Evolutionary conservation across 2,888 invertebrate species (phyloP).

Genomic region (Cheilosia pagana): DNA sequence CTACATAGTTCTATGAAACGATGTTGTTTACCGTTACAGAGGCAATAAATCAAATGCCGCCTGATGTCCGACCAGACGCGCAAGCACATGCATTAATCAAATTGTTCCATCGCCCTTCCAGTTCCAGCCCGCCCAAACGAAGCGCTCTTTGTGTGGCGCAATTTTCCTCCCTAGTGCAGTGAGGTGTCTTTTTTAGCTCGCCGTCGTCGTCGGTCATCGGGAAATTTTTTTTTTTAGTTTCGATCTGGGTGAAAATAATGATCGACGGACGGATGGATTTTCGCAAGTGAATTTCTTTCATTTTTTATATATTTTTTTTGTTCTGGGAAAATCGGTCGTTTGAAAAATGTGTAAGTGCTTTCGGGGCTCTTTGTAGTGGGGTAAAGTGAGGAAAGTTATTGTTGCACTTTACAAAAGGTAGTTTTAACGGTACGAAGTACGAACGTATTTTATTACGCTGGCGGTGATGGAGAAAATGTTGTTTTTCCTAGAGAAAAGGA

Average conservation of each 20-base stretch:
- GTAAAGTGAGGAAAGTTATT: constrained; percentile 44
- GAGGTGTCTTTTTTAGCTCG: background rate
- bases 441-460: background rate
- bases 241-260: constrained; percentile 69
- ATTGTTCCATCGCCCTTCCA: constrained; percentile 15
- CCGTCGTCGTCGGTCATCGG: constrained; percentile 24
- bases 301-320: constrained; percentile 10
- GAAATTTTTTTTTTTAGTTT: constrained; percentile 40
- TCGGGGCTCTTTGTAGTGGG: background rate
- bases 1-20: constrained; percentile 38
- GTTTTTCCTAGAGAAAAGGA: background rate
- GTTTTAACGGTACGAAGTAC: background rate
- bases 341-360: constrained; percentile 26
- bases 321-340: constrained; percentile 18
- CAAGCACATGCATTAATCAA: constrained; percentile 74
- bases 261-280: constrained; percentile 60
- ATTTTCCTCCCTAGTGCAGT: constrained; percentile 51
- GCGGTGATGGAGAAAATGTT: background rate
- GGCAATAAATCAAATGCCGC: constrained; percentile 72
- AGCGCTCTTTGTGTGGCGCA: background rate
- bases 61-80: constrained; percentile 75
- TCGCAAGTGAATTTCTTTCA: constrained; percentile 15
- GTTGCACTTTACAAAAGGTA: constrained; percentile 6
- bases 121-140: too few relatives aligned
- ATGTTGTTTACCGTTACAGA: constrained; percentile 66